Evolutionary conservation across 2,797 vertebrate genomes (phyloP).

Genomic region (Todus mexicanus): DNA sequence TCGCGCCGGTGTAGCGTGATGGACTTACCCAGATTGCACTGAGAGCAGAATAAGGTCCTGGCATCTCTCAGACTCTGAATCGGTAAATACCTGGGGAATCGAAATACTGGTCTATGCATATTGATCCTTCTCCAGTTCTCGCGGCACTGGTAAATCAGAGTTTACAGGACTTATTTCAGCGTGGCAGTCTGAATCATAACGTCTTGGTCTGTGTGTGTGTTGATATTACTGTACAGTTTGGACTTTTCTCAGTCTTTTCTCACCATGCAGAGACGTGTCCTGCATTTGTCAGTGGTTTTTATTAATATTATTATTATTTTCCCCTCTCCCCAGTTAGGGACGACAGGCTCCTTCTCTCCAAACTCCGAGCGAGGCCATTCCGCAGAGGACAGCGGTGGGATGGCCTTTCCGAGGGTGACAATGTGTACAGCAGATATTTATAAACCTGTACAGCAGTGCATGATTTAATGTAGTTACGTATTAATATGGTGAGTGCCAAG

Average conservation of each 20-base stretch:
- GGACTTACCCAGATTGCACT: background rate
- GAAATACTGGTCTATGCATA: background rate
- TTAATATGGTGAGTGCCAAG: constrained; percentile 27
- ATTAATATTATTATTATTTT: background rate
- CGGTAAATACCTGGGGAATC: background rate
- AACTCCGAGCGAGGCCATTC: background rate
- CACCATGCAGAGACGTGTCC: background rate
- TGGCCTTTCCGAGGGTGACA: background rate
- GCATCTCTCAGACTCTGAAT: background rate
- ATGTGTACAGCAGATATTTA: background rate
- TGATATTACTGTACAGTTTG: background rate
- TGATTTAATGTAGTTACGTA: background rate
- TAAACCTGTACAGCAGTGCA: constrained; percentile 14
- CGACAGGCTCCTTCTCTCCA: background rate
- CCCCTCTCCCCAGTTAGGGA: background rate
- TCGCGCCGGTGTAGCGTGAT: background rate
- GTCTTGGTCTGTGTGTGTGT: background rate
- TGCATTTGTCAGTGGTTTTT: background rate
- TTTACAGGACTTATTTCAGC: background rate
- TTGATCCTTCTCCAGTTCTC: background rate
- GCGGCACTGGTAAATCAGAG: background rate
- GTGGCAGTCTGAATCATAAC: background rate
- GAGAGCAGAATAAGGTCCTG: background rate
- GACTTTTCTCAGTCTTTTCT: background rate
- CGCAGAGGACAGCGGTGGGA: background rate